phyloP scores from a whole-genome alignment of 2,113 vertebrate genomes.

The Genyomyrus donnyi region DNA sequence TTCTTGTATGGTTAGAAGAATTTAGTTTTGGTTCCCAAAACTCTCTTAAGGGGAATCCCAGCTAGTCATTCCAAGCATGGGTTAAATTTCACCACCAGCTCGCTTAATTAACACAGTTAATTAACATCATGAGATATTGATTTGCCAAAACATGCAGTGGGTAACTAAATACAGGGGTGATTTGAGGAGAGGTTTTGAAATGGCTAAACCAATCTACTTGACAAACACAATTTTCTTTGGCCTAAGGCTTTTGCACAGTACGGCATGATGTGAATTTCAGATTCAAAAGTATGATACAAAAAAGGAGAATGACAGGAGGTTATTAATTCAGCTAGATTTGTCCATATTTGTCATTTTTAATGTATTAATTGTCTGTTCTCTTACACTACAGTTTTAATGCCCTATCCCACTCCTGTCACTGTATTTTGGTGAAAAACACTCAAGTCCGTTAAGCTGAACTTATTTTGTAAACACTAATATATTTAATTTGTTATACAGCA shows the following conservation, averaged over 20 bases:
- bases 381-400: neutral
- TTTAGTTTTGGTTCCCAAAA: neutral
- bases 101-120: neutral
- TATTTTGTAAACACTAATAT: constrained; percentile 69
- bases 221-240: neutral
- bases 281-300: neutral
- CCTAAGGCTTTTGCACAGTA: neutral
- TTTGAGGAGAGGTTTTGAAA: neutral
- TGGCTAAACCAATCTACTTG: neutral
- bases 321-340: neutral
- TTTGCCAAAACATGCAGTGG: neutral
- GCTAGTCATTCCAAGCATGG: neutral
- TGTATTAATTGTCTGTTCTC: neutral
- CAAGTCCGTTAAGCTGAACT: constrained; percentile 23
- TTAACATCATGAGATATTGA: neutral
- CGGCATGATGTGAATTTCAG: neutral
- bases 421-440: neutral
- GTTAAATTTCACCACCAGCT: neutral
- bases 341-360: neutral
- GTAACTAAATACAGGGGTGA: neutral
- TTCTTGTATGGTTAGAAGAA: neutral
- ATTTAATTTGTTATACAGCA: constrained; percentile 76
- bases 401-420: neutral
- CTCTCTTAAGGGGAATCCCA: neutral
- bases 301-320: neutral